Percentiles rank a stretch among this genome's conserved stretches.
Conservation (phyloP, 2,797 vertebrate species). For the Platalea minor region DNA sequence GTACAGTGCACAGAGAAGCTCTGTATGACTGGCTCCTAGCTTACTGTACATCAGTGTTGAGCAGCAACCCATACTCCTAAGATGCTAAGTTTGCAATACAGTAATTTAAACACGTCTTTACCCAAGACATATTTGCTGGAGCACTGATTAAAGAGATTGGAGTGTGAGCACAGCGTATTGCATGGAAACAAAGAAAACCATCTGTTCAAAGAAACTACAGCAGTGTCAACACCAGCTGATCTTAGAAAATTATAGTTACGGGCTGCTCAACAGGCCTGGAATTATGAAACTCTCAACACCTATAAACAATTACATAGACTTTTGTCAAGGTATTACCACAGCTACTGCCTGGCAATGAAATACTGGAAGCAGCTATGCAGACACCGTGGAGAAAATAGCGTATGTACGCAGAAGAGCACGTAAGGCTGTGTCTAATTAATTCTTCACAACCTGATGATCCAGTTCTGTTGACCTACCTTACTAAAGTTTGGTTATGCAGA, state of each 20-base stretch:
- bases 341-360: neutral
- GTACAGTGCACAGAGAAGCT: neutral
- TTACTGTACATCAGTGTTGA: neutral
- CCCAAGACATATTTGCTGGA: neutral
- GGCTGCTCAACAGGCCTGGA: neutral
- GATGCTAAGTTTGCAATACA: neutral
- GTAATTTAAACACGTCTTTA: neutral
- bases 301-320: neutral
- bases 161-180: neutral
- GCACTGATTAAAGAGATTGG: neutral
- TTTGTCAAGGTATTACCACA: neutral
- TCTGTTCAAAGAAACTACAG: neutral
- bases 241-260: neutral
- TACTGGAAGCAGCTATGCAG: neutral
- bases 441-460: neutral
- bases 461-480: constrained; percentile 72
- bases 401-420: neutral
- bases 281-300: neutral
- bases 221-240: neutral
- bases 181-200: neutral
- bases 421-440: neutral
- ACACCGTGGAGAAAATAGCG: neutral
- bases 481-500: constrained; percentile 84
- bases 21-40: neutral
- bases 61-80: neutral